phyloP scores from a whole-genome alignment of 2,113 vertebrate genomes.

The Gambusia holbrooki region DNA sequence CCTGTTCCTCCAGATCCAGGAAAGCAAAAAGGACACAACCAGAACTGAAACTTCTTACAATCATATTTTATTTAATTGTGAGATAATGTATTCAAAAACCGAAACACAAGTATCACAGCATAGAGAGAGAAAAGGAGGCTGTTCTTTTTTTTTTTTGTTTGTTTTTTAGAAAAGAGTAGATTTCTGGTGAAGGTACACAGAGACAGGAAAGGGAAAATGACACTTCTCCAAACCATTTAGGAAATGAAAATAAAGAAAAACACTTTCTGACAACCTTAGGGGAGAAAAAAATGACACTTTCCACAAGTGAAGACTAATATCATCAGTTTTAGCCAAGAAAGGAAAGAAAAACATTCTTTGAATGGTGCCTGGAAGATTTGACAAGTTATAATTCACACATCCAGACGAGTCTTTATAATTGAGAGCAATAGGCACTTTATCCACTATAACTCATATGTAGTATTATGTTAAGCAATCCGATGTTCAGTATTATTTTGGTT shows the following conservation, averaged over 20 bases:
- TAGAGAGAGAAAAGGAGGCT: constrained; percentile 35
- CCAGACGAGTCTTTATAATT: background rate
- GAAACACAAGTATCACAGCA: constrained; percentile 47
- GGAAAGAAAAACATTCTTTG: background rate
- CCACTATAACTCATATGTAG: background rate
- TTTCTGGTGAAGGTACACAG: constrained; percentile 34
- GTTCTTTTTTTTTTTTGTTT: background rate
- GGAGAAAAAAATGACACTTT: constrained; percentile 5
- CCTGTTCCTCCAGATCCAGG: background rate
- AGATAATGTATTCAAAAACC: constrained; percentile 61
- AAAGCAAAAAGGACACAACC: background rate
- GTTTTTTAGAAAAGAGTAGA: constrained; percentile 21
- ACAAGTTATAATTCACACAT: background rate
- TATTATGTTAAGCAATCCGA: background rate
- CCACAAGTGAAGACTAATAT: constrained; percentile 7
- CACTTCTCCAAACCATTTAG: constrained; percentile 2
- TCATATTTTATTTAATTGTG: constrained; percentile 58
- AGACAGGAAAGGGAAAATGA: constrained; percentile 18
- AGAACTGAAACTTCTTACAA: constrained; percentile 47
- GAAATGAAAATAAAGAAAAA: background rate
- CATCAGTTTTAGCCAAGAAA: constrained; percentile 1
- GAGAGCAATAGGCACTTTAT: too few species aligned
- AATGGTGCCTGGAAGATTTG: background rate
- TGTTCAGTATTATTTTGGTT: background rate
- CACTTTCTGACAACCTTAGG: background rate